Base-by-base conservation (phyloP, 2,888 invertebrate species). In the Phragmatobia fuliginosa region DNA sequence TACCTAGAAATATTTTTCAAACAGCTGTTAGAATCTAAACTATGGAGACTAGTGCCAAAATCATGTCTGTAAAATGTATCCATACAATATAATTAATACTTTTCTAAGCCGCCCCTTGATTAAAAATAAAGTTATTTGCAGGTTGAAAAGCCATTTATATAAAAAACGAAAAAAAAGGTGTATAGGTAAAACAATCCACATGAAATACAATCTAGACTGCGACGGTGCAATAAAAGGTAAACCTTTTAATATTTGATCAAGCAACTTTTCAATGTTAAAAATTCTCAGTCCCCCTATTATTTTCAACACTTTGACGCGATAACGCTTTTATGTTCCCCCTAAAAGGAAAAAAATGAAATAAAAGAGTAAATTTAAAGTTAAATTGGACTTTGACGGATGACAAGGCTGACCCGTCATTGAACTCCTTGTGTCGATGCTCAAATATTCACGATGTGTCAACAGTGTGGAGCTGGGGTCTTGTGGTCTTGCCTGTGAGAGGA, bases 351-450 rank as follows among this genome's bases (percentile, higher is more conserved):
- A 92, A 91, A 90, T 88, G 82, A 88, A 89, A 90, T 89, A 66
- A 91, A 90, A 89, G 87, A 89, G 89, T 89, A 87, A 92, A 89
- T 94, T 94, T 93, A 89, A 94, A 94, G 90, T 94, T 91, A 86
- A 90, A 94, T 92, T 92, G 92, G 94, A 91, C 92, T 90, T 92
- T 94, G 94, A 94, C 91, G 88, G 91, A 92, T 93, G 93, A 91
- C 88, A 87, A 72, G 74, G 85, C 85, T 91, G 93, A 92, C 92
- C 93, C 89, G 79, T 82, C 85, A 83, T 83, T 88, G 88, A 56
- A 31, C 32, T 68, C 92, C 94, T 94, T 93, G 88, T 79, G 79
- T 77, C 93, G 77, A 90, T 78, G 76, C 77, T 94, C 77, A 91
- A 94, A 92, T 91, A 94, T 94, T 93, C 87, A 94, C 73, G 83